Evolutionary conservation across 2,113 vertebrate species (phyloP).

Genomic region (Ceratotherium simum): DNA sequence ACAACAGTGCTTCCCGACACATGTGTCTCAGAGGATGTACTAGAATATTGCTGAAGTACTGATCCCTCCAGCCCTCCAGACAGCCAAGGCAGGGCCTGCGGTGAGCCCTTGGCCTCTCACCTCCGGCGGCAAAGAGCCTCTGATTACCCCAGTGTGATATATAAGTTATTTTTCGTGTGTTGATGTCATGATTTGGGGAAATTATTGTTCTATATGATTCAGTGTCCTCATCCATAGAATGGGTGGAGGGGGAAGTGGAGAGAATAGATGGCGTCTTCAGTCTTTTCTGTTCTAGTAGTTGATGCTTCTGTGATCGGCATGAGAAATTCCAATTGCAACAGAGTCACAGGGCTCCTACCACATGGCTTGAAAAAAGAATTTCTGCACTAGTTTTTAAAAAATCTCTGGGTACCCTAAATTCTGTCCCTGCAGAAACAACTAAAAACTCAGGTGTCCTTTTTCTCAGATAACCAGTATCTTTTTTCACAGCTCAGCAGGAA

Average conservation of each 20-base stretch:
- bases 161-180: background rate
- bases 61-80: background rate
- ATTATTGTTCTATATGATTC: background rate
- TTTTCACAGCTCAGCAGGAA: background rate
- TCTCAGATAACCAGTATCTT: background rate
- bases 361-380: background rate
- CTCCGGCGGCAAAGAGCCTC: background rate
- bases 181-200: background rate
- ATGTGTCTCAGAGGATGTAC: background rate
- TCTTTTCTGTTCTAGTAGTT: background rate
- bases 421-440: background rate
- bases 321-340: background rate
- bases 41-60: background rate
- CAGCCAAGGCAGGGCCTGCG: background rate
- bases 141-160: background rate
- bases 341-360: background rate
- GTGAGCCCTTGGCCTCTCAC: background rate
- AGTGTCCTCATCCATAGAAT: background rate
- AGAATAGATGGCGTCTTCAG: background rate
- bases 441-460: background rate
- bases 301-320: background rate
- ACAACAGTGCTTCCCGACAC: background rate
- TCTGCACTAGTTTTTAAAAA: background rate
- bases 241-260: background rate
- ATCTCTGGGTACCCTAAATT: background rate